phyloP scores from a whole-genome alignment of 1,140 invertebrate species.

The Camponotus floridanus region DNA sequence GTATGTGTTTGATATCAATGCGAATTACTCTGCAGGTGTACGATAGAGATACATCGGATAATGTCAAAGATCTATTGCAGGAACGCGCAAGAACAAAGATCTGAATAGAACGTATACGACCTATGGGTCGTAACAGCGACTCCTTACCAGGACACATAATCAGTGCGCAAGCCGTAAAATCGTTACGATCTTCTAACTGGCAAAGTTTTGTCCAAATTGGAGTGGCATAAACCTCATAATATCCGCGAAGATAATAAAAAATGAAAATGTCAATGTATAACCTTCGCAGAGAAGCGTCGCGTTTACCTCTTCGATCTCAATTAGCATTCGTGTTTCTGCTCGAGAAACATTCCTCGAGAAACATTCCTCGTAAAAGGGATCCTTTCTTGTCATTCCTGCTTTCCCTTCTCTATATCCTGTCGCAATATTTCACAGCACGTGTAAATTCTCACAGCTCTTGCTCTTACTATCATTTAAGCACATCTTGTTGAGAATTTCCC shows the following conservation, averaged over 20 bases:
- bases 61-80: neutral
- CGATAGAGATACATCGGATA: conserved; percentile 6
- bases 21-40: neutral
- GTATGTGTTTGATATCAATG: neutral
- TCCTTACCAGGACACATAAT: conserved; percentile 9
- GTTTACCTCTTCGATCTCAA: neutral
- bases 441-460: conserved; percentile 96
- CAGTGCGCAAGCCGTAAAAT: conserved; percentile 25
- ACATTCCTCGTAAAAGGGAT: neutral
- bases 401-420: neutral
- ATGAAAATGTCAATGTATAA: conserved; percentile 8
- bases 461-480: conserved; percentile 95
- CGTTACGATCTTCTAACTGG: neutral
- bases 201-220: neutral
- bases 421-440: conserved; percentile 90
- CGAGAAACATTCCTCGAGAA: neutral
- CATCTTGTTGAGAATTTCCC: conserved; percentile 94
- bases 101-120: neutral
- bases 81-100: neutral
- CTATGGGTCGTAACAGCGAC: conserved; percentile 19
- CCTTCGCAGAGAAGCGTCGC: too few species aligned
- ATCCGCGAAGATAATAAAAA: neutral
- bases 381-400: neutral
- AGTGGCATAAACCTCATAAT: neutral
- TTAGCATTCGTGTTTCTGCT: neutral